Conservation (phyloP, 2,888 invertebrate genomes). For the Sesia apiformis region DNA sequence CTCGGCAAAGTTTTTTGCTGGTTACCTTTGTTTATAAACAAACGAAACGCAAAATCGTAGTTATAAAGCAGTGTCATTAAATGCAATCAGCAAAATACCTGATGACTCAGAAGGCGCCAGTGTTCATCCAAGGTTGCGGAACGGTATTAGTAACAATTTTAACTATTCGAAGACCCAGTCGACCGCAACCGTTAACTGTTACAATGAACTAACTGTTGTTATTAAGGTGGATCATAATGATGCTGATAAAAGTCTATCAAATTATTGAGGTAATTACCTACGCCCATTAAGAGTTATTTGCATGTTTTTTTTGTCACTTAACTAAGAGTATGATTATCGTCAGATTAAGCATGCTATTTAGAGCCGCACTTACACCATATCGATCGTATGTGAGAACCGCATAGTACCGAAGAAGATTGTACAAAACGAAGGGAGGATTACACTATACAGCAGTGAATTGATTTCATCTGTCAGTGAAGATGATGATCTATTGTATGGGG, state of each 20-base stretch:
- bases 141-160: not conserved
- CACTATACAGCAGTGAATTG: too few relatives aligned
- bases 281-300: too few relatives aligned
- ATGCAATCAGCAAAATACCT: conserved; percentile 17
- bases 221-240: conserved; percentile 1
- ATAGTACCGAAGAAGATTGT: too few relatives aligned
- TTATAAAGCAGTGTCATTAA: conserved; percentile 12
- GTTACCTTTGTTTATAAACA: not conserved
- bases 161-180: conserved; percentile 18
- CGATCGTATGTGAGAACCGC: too few relatives aligned
- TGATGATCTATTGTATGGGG: too few relatives aligned
- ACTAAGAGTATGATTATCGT: too few relatives aligned
- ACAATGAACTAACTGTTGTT: conserved; percentile 7
- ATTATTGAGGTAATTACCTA: not conserved
- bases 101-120: conserved; percentile 21
- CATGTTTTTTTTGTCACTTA: too few relatives aligned
- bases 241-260: not conserved
- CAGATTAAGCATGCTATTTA: too few relatives aligned
- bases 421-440: too few relatives aligned
- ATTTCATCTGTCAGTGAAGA: too few relatives aligned
- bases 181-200: conserved; percentile 23
- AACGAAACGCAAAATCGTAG: not conserved
- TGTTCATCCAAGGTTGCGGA: conserved; percentile 23
- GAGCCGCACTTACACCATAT: too few relatives aligned
- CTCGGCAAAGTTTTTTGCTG: too few relatives aligned